Evolutionary conservation across 1,140 invertebrate species (phyloP).

Genomic region (Pentalonia nigronervosa): DNA sequence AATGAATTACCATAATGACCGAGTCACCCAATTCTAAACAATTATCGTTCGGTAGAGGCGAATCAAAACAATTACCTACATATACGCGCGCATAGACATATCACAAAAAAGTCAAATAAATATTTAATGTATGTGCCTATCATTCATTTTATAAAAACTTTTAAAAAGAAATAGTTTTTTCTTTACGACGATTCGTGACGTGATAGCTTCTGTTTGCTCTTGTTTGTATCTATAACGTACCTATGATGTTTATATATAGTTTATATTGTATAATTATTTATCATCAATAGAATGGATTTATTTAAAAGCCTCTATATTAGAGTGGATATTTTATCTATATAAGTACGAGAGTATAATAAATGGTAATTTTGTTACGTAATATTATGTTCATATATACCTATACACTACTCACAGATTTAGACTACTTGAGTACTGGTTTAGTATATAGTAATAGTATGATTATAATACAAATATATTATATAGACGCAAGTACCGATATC

Average conservation of each 20-base stretch:
- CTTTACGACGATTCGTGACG: neutral
- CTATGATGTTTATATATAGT: neutral
- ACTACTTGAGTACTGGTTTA: neutral
- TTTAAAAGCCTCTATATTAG: neutral
- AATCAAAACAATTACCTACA: neutral
- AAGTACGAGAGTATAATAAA: neutral
- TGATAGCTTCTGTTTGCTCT: no score
- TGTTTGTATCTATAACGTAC: no score
- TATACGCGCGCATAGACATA: neutral
- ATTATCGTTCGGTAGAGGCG: neutral
- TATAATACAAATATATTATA: neutral
- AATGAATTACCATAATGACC: conserved; percentile 48
- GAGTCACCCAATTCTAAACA: conserved; percentile 17
- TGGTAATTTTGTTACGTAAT: conserved; percentile 7
- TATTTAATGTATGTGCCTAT: neutral
- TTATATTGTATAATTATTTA: neutral
- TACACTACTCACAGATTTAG: neutral
- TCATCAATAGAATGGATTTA: neutral
- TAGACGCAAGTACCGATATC: neutral
- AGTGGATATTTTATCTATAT: neutral
- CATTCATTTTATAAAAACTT: neutral
- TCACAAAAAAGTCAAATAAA: neutral
- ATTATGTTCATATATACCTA: neutral
- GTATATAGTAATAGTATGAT: neutral
- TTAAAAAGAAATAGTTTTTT: neutral